Percentiles rank a stretch among this genome's conserved stretches.
Conservation (phyloP, 2,888 invertebrate genomes). For the Junonia oenone region DNA sequence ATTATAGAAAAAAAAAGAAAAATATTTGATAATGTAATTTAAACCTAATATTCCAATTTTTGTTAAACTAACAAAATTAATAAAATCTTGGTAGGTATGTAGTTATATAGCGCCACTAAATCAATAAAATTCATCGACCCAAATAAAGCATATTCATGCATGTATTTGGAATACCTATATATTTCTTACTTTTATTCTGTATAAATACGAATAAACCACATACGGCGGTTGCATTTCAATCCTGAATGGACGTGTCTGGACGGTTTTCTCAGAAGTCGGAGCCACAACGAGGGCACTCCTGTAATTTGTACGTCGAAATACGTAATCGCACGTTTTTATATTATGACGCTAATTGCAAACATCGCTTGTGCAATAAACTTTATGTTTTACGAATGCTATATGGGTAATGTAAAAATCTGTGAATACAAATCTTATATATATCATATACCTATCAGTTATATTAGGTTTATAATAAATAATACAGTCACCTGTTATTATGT, state of each 20-base stretch:
- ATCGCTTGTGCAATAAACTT: neutral
- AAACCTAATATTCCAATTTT: too few species aligned
- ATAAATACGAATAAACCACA: neutral
- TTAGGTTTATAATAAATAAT: too few species aligned
- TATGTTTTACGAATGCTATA: neutral
- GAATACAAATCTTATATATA: too few species aligned
- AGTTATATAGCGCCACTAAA: too few species aligned
- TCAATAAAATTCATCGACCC: too few species aligned
- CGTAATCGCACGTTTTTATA: constrained; percentile 18
- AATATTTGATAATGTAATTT: too few species aligned
- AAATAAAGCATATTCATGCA: neutral
- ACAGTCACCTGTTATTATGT: too few species aligned
- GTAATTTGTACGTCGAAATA: constrained; percentile 17
- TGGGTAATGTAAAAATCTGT: too few species aligned
- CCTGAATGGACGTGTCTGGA: constrained; percentile 14
- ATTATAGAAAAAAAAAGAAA: too few species aligned
- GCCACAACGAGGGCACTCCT: constrained; percentile 8
- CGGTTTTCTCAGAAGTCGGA: constrained; percentile 15
- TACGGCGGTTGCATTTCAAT: neutral
- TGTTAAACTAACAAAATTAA: too few species aligned
- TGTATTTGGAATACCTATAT: neutral
- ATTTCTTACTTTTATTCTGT: neutral
- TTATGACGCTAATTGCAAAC: constrained; percentile 16
- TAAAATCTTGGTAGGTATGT: too few species aligned
- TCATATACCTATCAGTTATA: too few species aligned